Conservation (phyloP, 1,140 invertebrate genomes). For the Conus betulinus region DNA sequence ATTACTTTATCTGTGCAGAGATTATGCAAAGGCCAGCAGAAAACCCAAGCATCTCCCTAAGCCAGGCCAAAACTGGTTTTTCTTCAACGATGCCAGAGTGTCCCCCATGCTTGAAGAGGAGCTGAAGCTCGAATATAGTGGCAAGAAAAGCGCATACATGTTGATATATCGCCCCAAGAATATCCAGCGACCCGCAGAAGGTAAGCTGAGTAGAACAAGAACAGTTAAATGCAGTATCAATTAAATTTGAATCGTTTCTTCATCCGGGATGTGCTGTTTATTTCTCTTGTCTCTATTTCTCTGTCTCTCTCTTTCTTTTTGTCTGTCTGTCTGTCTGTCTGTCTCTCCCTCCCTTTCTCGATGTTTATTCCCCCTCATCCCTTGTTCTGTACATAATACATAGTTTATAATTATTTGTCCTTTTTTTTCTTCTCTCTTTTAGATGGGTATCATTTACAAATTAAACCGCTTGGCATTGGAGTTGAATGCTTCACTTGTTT, state of each 20-base stretch:
- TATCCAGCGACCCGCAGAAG: constrained; percentile 55
- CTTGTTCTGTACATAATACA: too few species aligned
- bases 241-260: too few species aligned
- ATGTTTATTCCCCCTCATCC: too few species aligned
- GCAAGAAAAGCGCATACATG: constrained; percentile 75
- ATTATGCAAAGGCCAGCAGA: neutral
- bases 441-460: too few species aligned
- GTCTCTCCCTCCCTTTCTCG: too few species aligned
- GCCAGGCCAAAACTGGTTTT: constrained; percentile 68
- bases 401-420: too few species aligned
- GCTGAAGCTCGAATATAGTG: constrained; percentile 71
- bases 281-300: neutral
- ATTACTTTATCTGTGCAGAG: neutral
- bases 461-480: too few species aligned
- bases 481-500: too few species aligned
- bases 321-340: neutral
- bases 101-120: constrained; percentile 65
- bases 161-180: constrained; percentile 70
- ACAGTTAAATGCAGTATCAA: too few species aligned
- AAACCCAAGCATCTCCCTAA: neutral
- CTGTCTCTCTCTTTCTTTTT: neutral
- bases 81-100: constrained; percentile 72
- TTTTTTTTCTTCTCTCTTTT: too few species aligned
- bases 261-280: too few species aligned
- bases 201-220: constrained; percentile 37